These are phyloP conservation scores for Microctonus aethiopoides DNA, from an alignment of 2,888 invertebrate genomes.

Conservation along the genomic window DNA sequence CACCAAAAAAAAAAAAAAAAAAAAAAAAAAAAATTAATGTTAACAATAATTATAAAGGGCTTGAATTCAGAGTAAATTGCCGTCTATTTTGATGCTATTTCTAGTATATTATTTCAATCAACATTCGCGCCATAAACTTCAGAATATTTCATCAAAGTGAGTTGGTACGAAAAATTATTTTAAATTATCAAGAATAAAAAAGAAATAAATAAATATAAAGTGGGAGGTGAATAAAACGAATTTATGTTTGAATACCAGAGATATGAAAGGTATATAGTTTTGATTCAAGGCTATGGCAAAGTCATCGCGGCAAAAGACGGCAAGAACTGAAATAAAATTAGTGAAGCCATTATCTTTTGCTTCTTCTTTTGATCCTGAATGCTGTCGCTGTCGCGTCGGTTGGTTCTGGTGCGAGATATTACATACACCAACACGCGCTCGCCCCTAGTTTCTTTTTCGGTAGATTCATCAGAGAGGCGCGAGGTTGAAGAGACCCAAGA, in stretches of 20 bases:
- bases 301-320: conserved; percentile 1
- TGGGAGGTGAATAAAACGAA: not conserved
- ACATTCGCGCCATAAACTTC: conserved; percentile 27
- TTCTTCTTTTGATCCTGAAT: not conserved
- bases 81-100: not conserved
- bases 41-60: not conserved
- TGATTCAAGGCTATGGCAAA: conserved; percentile 26
- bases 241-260: conserved; percentile 12
- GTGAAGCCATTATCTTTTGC: conserved; percentile 28
- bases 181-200: conserved; percentile 3
- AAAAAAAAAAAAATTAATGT: not conserved
- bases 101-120: conserved; percentile 24
- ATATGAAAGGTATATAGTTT: conserved; percentile 16
- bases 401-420: conserved; percentile 5
- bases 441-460: conserved; percentile 21
- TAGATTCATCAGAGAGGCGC: conserved; percentile 53
- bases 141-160: conserved; percentile 9
- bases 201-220: not conserved
- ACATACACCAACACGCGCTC: conserved; percentile 12
- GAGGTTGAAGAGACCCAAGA: conserved; percentile 19
- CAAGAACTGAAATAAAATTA: conserved; percentile 28
- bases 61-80: conserved; percentile 11
- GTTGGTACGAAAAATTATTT: conserved; percentile 20
- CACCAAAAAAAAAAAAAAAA: not conserved
- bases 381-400: conserved; percentile 23